phyloP scores from a whole-genome alignment of 2,113 vertebrate genomes.

The Cavia aperea region DNA sequence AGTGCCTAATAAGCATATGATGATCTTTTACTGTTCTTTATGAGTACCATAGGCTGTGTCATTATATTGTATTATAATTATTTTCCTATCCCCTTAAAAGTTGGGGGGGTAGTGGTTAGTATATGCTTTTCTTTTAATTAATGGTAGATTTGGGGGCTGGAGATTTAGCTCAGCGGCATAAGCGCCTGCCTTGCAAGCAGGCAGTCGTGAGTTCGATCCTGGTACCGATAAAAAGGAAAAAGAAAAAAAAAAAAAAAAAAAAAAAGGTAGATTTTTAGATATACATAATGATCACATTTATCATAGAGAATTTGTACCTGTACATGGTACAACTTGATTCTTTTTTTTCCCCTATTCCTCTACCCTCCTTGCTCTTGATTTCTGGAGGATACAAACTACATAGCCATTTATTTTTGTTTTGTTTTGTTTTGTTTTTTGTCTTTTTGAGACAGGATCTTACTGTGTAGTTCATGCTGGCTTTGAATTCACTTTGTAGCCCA shows the following conservation, averaged over 20 bases:
- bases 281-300: background rate
- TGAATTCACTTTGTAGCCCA: too few species aligned
- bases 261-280: background rate
- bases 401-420: background rate
- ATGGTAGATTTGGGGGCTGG: too few species aligned
- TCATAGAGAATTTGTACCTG: background rate
- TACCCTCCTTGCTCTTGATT: background rate
- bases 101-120: background rate
- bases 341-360: background rate
- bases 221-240: too few species aligned
- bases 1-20: background rate
- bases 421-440: too few species aligned
- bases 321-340: background rate
- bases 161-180: too few species aligned
- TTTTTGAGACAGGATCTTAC: too few species aligned
- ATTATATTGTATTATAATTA: background rate
- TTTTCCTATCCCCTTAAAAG: background rate
- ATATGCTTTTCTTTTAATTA: background rate
- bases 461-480: too few species aligned
- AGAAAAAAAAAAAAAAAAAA: too few species aligned
- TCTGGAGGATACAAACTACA: background rate
- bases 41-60: background rate
- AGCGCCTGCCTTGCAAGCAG: too few species aligned
- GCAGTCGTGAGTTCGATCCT: too few species aligned
- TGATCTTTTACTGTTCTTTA: background rate